Conservation (phyloP, 2,113 vertebrate species). For the Bostrychus sinensis region DNA sequence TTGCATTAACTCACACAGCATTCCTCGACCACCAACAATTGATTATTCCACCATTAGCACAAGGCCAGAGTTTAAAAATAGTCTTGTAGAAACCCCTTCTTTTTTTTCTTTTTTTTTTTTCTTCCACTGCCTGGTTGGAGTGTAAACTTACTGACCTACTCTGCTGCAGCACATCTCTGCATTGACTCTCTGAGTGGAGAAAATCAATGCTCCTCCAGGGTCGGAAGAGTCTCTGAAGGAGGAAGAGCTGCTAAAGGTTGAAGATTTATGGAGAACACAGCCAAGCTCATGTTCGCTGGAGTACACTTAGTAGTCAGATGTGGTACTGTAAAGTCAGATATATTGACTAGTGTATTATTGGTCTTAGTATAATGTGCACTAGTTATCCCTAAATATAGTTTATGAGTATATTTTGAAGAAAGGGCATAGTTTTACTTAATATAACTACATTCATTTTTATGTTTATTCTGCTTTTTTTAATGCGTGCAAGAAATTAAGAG, state of each 20-base stretch:
- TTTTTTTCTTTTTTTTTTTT: slow-evolving; percentile 14
- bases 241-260: slow-evolving; percentile 57
- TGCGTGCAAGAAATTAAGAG: too few relatives aligned
- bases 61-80: slow-evolving; percentile 40
- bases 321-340: too few relatives aligned
- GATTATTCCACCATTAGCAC: slow-evolving; percentile 9
- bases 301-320: slow-evolving; percentile 3
- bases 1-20: neutral
- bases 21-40: neutral
- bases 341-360: too few relatives aligned
- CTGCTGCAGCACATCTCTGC: slow-evolving; percentile 62
- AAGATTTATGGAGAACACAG: slow-evolving; percentile 42
- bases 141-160: slow-evolving; percentile 70
- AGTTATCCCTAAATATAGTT: too few relatives aligned
- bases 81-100: slow-evolving; percentile 16
- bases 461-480: too few relatives aligned
- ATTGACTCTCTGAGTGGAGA: slow-evolving; percentile 61
- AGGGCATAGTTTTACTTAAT: too few relatives aligned
- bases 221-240: slow-evolving; percentile 60
- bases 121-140: slow-evolving; percentile 40
- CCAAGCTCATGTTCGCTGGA: neutral
- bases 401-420: neutral
- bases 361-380: too few relatives aligned
- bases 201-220: slow-evolving; percentile 67
- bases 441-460: neutral